Evolutionary conservation across 2,113 vertebrate genomes (phyloP), one percentile per base, ranked within the genome.

Genomic region (Poecilia latipinna): DNA sequence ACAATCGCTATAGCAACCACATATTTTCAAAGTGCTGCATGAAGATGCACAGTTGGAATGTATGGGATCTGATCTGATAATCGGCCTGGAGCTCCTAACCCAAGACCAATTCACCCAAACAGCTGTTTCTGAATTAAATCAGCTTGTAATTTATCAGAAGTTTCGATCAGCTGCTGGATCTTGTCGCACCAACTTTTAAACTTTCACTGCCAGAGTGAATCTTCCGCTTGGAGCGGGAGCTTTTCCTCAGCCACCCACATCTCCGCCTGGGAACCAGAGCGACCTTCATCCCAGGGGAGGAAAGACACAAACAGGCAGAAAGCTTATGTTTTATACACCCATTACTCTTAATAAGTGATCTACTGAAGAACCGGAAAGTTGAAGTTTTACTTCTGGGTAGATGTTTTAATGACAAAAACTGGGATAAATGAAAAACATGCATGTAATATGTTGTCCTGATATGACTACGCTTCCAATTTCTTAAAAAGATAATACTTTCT

Each of bases 261-360:
- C 22, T 79, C 65, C 79, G 75, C 79, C 84, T 93, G 91, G 86
- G 92, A 91, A 92, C 84, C 76, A 82, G 86, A 84, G 39, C 4
- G 65, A 81, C 75, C 74, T 60, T 29, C 72, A 64, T 89, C 88
- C 86, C 92, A 28, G 44, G 89, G 84, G 90, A 90, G 79, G 83
- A 75, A 68, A 39, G 77, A 78, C 61, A 72, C 12, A 60, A 69
- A 68, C 5, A 31, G 44, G 44, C 44, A 48, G 44, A 48, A 19
- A 48, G 80, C 78, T 75, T 78, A 57, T 62, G 57, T 60, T 67
- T 65, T 57, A 80, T n/a, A 48, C 63, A 62, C 39, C 42, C 61
- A n/a, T 60, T 54, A 74, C 42, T 39, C 73, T 66, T 35, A 31
- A 77, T 26, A 39, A 26, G 13, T 60, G 4, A 37, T 57, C 12